A percentile compares a stretch with the other conserved stretches of the same genome.
These are phyloP conservation scores for Hypsibius dujardini DNA, from an alignment of 1,140 invertebrate species.

Conservation along the genomic window DNA sequence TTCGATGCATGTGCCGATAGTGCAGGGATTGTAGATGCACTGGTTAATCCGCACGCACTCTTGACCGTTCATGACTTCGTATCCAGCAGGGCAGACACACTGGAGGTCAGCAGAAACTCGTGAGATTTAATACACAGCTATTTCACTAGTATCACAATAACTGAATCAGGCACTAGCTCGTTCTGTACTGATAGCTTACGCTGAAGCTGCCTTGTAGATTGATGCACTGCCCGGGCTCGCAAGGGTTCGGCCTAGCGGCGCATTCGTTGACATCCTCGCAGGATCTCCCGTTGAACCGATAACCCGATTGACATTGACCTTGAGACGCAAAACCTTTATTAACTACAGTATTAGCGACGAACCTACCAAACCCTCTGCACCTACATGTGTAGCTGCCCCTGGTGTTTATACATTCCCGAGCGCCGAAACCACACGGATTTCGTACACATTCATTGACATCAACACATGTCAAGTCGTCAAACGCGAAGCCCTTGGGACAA, in stretches of 20 bases:
- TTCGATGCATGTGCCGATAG: constrained; percentile 8
- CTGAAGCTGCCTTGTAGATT: constrained; percentile 66
- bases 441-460: constrained; percentile 40
- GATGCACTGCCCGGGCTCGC: constrained; percentile 59
- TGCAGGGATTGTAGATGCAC: constrained; percentile 15
- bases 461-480: constrained; percentile 10
- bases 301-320: background rate
- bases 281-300: constrained; percentile 11
- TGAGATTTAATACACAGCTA: too few species aligned
- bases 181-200: too few species aligned
- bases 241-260: constrained; percentile 52
- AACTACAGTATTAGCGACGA: too few species aligned
- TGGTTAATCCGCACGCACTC: constrained; percentile 9
- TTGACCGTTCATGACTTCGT: constrained; percentile 28
- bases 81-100: constrained; percentile 66
- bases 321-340: too few species aligned
- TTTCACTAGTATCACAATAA: too few species aligned
- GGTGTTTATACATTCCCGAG: constrained; percentile 33
- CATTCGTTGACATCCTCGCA: constrained; percentile 60
- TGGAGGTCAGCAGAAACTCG: too few species aligned
- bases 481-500: constrained; percentile 10
- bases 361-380: too few species aligned
- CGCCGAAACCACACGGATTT: constrained; percentile 61
- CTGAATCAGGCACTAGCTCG: too few species aligned
- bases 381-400: background rate